These are phyloP conservation scores for Procambarus clarkii DNA, from an alignment of 1,140 invertebrate species.

Conservation along the genomic window DNA sequence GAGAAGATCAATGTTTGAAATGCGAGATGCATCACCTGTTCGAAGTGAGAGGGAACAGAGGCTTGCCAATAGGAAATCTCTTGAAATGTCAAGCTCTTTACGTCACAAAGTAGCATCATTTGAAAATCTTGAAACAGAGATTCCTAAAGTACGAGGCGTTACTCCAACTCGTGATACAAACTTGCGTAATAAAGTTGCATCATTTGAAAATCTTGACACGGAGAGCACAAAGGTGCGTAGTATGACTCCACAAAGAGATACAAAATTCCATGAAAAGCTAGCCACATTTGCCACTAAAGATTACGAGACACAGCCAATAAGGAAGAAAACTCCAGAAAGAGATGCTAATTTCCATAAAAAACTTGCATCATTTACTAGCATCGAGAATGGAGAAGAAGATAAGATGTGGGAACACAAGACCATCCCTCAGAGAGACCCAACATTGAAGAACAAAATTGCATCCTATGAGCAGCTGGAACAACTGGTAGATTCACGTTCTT, in stretches of 20 bases:
- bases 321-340: constrained; percentile 70
- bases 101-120: constrained; percentile 72
- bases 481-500: constrained; percentile 30
- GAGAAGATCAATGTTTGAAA: constrained; percentile 88
- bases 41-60: constrained; percentile 56
- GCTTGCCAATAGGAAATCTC: constrained; percentile 75
- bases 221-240: constrained; percentile 71
- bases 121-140: constrained; percentile 71
- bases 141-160: constrained; percentile 60
- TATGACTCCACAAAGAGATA: constrained; percentile 55
- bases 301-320: constrained; percentile 29
- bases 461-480: constrained; percentile 72
- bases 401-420: constrained; percentile 17
- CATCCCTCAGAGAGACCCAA: constrained; percentile 39
- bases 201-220: constrained; percentile 71
- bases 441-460: constrained; percentile 72
- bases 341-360: constrained; percentile 71
- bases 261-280: constrained; percentile 69
- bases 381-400: constrained; percentile 59
- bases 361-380: constrained; percentile 65
- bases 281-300: constrained; percentile 61
- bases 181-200: constrained; percentile 64
- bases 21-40: constrained; percentile 54
- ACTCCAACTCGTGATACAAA: constrained; percentile 57
- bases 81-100: constrained; percentile 72